Evolutionary conservation across 2,113 vertebrate genomes (phyloP), one percentile per base, ranked within the genome.

Genomic region (Entelurus aequoreus): DNA sequence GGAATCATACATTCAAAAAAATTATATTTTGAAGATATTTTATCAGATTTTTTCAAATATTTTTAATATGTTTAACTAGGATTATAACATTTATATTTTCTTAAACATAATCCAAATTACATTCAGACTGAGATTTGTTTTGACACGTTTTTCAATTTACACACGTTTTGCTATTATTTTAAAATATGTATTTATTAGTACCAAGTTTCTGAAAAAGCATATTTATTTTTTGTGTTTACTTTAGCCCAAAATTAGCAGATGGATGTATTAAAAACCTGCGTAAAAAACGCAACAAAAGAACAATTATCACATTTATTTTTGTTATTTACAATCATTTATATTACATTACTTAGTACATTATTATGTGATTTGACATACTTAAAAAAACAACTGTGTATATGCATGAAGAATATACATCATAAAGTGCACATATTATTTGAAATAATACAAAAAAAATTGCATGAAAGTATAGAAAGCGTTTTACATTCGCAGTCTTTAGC

Each of bases 391-490:
- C 50, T 28, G 38, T 73, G 54, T 55, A 51, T 63, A 65, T 53
- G 67, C 13, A 55, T 72, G 47, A 69, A 66, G 44, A 78, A 78
- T 59, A 61, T 70, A 63, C 82, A 81, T 73, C 71, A 68, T 83
- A 77, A 86, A 87, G 84, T 87, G 84, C 82, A 84, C 82, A 82
- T 72, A 68, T 65, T 71, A 61, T 73, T 75, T 74, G 48, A 73
- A 64, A 71, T 60, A 48, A 66, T 76, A 74, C 35, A 3, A 51
- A 51, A 51, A 52, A 37, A n/a, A 14, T 5, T 40, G 15, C 28
- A 28, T 4, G 28, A 28, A 10, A 46, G 44, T 44, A 57, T 21
- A 19, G 19, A 7, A 57, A 57, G 37, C 15, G 9, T 74, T 76
- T 52, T 50, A 69, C 55, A 57, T 57, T 57, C 55, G 19, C 40